These are phyloP conservation scores for Lasioglossum pauxillum DNA, from an alignment of 2,888 invertebrate genomes.

Conservation along the genomic window DNA sequence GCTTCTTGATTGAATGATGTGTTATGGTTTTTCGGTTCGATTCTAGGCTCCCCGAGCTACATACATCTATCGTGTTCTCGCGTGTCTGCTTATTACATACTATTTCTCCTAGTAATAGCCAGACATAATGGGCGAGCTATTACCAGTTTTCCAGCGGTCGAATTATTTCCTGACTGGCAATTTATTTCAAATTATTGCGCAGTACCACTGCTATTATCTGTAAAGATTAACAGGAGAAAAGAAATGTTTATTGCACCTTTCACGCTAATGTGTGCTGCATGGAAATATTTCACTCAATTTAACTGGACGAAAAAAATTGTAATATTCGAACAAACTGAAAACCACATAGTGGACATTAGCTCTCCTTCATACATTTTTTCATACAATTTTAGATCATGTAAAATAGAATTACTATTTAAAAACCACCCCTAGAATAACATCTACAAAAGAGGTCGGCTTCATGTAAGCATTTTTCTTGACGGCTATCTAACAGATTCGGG, in stretches of 20 bases:
- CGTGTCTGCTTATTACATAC: constrained; percentile 11
- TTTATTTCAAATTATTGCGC: neutral
- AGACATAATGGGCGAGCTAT: constrained; percentile 11
- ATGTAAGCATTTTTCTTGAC: too few species aligned
- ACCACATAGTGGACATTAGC: too few species aligned
- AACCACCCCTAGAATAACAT: too few species aligned
- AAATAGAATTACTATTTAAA: too few species aligned
- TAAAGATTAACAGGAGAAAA: neutral
- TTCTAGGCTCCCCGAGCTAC: neutral
- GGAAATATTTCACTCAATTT: neutral
- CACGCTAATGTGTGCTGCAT: neutral
- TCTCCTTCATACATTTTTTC: too few species aligned
- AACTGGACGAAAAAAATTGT: neutral
- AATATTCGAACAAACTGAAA: too few species aligned
- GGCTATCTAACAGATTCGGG: too few species aligned
- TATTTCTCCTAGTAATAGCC: constrained; percentile 15
- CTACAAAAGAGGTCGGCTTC: too few species aligned
- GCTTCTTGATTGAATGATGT: neutral
- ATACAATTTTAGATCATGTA: too few species aligned
- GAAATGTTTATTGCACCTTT: neutral
- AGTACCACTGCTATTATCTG: neutral
- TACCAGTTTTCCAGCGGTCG: neutral
- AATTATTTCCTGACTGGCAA: neutral
- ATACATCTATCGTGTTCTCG: neutral
- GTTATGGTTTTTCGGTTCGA: neutral